Evolutionary conservation across 2,113 vertebrate genomes (phyloP).

Genomic region (Naja naja): DNA sequence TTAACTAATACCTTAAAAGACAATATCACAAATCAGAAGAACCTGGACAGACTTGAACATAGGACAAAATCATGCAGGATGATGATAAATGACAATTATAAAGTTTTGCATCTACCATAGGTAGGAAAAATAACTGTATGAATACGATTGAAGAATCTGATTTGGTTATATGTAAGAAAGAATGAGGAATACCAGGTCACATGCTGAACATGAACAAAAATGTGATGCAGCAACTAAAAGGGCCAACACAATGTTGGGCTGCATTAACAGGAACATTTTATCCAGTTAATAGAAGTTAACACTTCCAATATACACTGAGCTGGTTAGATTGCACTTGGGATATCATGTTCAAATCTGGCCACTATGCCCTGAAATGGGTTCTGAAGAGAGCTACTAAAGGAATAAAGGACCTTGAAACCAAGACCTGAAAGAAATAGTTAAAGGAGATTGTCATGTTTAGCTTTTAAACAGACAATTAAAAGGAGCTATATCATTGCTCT

Average conservation of each 20-base stretch:
- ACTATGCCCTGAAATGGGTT: background rate
- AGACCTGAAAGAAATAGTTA: background rate
- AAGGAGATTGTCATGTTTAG: background rate
- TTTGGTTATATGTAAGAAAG: background rate
- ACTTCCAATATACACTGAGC: background rate
- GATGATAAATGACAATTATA: background rate
- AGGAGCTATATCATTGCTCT: background rate
- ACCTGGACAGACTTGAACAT: background rate
- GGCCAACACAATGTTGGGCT: background rate
- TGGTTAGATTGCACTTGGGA: background rate
- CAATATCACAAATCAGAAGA: background rate
- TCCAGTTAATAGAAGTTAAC: background rate
- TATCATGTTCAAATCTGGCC: background rate
- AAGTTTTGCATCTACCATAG: background rate
- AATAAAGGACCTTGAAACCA: background rate
- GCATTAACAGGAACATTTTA: background rate
- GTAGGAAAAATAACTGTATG: background rate
- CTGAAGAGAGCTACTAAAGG: background rate
- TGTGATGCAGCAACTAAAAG: background rate
- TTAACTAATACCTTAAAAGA: background rate
- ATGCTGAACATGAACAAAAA: background rate
- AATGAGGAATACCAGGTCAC: background rate
- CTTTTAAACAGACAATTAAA: background rate
- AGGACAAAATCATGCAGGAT: background rate
- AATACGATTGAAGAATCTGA: background rate